These are phyloP conservation scores for Pachyrhynchus sulphureomaculatus DNA, from an alignment of 1,140 invertebrate genomes.

Conservation along the genomic window DNA sequence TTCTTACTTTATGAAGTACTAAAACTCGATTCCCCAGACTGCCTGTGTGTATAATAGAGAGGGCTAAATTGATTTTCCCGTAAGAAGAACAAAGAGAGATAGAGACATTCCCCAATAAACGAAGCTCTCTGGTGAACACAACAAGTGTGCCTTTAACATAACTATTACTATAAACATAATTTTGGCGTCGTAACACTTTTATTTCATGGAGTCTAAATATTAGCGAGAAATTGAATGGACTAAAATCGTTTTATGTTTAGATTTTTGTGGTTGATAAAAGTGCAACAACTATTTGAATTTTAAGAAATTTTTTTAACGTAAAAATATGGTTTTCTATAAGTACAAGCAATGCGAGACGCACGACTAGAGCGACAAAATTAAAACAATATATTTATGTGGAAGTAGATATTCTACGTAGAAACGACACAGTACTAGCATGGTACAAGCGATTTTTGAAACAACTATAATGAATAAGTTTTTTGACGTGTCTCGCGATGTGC, in stretches of 20 bases:
- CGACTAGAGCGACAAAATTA: too few species aligned
- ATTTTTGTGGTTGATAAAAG: background rate
- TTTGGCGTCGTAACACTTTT: conserved; percentile 47
- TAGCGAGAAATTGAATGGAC: conserved; percentile 29
- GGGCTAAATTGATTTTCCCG: background rate
- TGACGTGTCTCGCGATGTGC: too few species aligned
- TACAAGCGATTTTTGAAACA: too few species aligned
- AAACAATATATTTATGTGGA: too few species aligned
- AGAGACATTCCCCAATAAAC: background rate
- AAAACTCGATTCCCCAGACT: conserved; percentile 33
- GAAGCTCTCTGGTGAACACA: conserved; percentile 41
- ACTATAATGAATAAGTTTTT: too few species aligned
- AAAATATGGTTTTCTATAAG: too few species aligned
- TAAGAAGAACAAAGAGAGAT: conserved; percentile 4
- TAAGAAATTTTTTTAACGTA: too few species aligned
- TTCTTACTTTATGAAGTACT: conserved; percentile 52
- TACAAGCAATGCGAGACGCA: too few species aligned
- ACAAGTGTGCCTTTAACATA: conserved; percentile 52
- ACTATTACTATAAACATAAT: conserved; percentile 54
- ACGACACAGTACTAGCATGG: too few species aligned
- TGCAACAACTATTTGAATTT: background rate
- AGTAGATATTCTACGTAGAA: too few species aligned
- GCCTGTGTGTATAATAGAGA: background rate
- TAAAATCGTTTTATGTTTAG: conserved; percentile 10
- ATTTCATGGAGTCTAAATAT: conserved; percentile 44